Percentiles rank a stretch among this genome's conserved stretches.
These are phyloP conservation scores for Ceyx cyanopectus DNA, from an alignment of 2,113 vertebrate species.

Conservation along the genomic window DNA sequence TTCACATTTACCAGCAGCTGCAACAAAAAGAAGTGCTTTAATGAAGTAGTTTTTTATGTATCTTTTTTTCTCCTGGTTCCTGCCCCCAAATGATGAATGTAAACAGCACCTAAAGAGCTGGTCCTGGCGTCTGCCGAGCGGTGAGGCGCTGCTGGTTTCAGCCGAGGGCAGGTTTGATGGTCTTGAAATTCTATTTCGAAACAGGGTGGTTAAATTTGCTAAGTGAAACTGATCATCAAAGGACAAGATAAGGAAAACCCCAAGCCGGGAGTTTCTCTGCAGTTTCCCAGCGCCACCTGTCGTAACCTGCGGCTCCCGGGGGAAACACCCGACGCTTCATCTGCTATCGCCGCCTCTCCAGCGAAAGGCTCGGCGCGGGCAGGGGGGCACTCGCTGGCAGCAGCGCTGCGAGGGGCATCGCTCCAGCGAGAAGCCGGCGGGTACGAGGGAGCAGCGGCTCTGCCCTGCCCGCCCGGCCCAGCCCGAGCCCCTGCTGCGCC, in stretches of 20 bases:
- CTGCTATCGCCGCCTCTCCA: neutral
- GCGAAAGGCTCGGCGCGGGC: fast-evolving
- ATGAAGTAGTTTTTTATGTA: neutral
- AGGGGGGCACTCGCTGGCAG: fast-evolving
- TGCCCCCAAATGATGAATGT: neutral
- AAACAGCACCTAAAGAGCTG: neutral
- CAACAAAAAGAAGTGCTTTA: slow-evolving; percentile 72
- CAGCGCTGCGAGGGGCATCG: neutral
- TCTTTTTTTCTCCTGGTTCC: neutral
- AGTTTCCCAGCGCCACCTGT: neutral
- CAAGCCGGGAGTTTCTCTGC: neutral
- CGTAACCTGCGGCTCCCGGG: too few relatives aligned
- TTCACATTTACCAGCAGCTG: slow-evolving; percentile 61
- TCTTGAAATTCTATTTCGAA: neutral
- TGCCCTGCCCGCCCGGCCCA: too few relatives aligned
- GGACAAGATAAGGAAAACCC: neutral
- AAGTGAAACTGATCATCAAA: neutral
- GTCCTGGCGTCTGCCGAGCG: neutral
- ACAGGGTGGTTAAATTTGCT: neutral
- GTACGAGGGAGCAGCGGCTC: too few relatives aligned
- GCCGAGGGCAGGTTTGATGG: neutral
- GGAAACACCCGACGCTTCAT: fast-evolving
- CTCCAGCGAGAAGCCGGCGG: neutral
- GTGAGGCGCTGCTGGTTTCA: neutral
- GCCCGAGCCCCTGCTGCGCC: too few relatives aligned